Evolutionary conservation across 2,888 invertebrate species (phyloP).

Genomic region (Lochmaea capreae): DNA sequence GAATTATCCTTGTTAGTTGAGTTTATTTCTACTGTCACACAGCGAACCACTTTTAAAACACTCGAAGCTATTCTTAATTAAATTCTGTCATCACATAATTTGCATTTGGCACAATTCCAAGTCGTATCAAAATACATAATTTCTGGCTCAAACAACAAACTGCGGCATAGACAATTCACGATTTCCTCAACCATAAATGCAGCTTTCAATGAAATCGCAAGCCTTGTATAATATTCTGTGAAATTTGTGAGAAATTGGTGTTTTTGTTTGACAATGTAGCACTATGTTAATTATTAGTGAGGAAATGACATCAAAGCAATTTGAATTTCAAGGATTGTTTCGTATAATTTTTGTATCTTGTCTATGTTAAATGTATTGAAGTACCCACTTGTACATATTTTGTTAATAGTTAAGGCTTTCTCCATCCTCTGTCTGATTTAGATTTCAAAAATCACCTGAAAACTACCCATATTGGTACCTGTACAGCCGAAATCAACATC

Average conservation of each 20-base stretch:
- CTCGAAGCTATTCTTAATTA: conserved; percentile 2
- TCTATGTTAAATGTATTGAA: no score
- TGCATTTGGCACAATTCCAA: conserved; percentile 16
- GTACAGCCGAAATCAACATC: no score
- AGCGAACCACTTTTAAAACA: background rate
- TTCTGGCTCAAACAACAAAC: conserved; percentile 16
- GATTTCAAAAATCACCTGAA: no score
- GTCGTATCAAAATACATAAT: conserved; percentile 16
- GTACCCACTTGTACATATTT: no score
- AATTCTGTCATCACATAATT: conserved; percentile 10
- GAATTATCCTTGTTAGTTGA: background rate
- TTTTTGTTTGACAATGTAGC: background rate
- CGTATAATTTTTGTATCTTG: no score
- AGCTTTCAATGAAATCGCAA: background rate
- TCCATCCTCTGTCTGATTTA: no score
- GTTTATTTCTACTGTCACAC: background rate
- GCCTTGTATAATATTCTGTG: background rate
- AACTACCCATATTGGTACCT: no score
- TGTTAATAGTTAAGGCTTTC: no score
- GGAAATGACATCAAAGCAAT: background rate
- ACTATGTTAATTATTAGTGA: background rate
- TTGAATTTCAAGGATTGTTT: no score
- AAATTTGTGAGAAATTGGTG: background rate
- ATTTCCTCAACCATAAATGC: conserved; percentile 10
- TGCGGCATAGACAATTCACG: conserved; percentile 6